A percentile compares a stretch with the other conserved stretches of the same genome.
Conservation (phyloP, 35 echinoderm and acorn worm species). For the Heliocidaris tuberculata region DNA sequence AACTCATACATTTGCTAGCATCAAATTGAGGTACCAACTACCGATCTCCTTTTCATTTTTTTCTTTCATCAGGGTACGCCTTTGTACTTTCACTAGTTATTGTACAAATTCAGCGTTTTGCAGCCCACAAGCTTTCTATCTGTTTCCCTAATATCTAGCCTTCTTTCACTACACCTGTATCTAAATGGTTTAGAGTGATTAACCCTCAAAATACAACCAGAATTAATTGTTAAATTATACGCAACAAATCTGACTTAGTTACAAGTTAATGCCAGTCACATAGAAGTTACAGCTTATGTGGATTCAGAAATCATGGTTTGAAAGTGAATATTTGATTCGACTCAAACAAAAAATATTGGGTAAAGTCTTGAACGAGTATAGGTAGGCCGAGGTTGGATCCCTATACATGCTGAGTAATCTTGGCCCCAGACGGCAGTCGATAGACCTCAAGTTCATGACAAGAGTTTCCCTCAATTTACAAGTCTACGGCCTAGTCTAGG, state of each 20-base stretch:
- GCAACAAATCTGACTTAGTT: not conserved
- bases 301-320: not conserved
- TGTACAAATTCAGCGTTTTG: conserved; percentile 7
- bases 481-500: not conserved
- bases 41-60: too few relatives aligned
- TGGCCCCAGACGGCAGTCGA: not conserved
- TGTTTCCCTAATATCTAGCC: not conserved
- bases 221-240: not conserved
- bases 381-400: not conserved
- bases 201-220: not conserved
- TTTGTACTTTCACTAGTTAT: not conserved
- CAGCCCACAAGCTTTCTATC: not conserved
- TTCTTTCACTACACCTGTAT: not conserved
- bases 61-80: too few relatives aligned
- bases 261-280: not conserved
- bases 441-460: not conserved
- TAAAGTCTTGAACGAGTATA: not conserved
- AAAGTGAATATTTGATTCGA: not conserved
- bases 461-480: not conserved
- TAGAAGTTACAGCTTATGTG: not conserved
- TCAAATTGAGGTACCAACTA: too few relatives aligned
- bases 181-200: not conserved
- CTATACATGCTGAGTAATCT: not conserved
- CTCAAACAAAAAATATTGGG: not conserved
- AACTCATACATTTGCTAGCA: too few relatives aligned